These are phyloP conservation scores for Dynastes hyllus DNA, from an alignment of 2,888 invertebrate species.

Conservation along the genomic window DNA sequence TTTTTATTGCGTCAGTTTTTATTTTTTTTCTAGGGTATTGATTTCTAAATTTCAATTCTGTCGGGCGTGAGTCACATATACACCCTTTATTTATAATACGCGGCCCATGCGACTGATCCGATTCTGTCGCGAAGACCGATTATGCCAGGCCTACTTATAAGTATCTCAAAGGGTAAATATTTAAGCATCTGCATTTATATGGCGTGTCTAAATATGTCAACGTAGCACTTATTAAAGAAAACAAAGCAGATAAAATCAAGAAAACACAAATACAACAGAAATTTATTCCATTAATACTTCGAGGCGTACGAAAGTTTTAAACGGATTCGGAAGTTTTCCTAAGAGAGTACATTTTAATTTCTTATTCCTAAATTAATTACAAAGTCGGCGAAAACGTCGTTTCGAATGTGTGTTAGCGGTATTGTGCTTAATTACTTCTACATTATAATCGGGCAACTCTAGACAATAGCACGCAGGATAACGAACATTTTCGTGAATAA, in stretches of 20 bases:
- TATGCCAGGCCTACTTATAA: too few relatives aligned
- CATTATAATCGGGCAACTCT: constrained; percentile 21
- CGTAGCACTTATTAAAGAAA: too few relatives aligned
- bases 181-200: too few relatives aligned
- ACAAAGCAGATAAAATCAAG: neutral
- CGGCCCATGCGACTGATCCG: too few relatives aligned
- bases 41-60: too few relatives aligned
- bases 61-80: too few relatives aligned
- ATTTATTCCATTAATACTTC: constrained; percentile 24
- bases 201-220: too few relatives aligned
- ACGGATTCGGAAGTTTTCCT: constrained; percentile 2
- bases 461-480: neutral
- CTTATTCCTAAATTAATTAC: constrained; percentile 21
- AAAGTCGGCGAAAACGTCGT: neutral
- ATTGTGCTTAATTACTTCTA: constrained; percentile 22
- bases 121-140: too few relatives aligned
- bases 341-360: constrained; percentile 14
- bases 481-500: neutral
- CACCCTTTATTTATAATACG: too few relatives aligned
- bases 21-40: too few relatives aligned
- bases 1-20: too few relatives aligned
- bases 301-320: neutral
- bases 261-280: neutral
- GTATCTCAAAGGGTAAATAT: too few relatives aligned
- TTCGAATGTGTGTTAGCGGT: neutral